Base-by-base conservation (phyloP, 64 coral and sea anemone species). In the Stichodactyla mertensii region DNA sequence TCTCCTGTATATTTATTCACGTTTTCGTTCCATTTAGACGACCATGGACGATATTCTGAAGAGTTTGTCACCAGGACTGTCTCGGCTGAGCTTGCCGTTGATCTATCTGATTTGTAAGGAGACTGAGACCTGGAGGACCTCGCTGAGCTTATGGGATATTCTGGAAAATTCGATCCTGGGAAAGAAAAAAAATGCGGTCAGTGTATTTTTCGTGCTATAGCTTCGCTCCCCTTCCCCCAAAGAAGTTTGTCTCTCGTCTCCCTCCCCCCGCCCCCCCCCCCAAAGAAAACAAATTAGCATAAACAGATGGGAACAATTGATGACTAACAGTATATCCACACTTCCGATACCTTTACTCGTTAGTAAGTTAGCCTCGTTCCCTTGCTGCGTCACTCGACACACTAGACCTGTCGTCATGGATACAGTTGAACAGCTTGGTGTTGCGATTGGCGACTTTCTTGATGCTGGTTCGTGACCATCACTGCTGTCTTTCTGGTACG, bases 91-190 rank as follows among this genome's bases (percentile, higher is more conserved):
- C 78, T 54, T 52, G 78, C 78, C 78, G 78, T 81, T 53, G 78
- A 81, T 20, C 51, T 45, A 81, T 81, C 51, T 6, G 78, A 81
- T 55, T 78, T 77, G 71, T 61, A 62, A 45, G 90, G 90, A 57
- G 90, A 92, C 53, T 92, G 90, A 85, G 90, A 92, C 0, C 90
- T 74, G 71, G 90, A 91, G 28, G 89, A 92, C 36, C 84, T 82
- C 28, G 77, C 18, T 7, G 90, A 92, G 71, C 57, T 64, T 2
- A 52, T 20, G 51, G 78, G 52, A 74, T 74, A 74, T 74, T 74
- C 69, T 74, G 26, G 10, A 31, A 36, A 74, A 74, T 74, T 74
- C 22, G 69, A 36, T 26, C 10, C 4, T 5, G 4, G n/a, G n/a
- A n/a, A n/a, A n/a, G n/a, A 23, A 74, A 74, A 31, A 74, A 28